Base-by-base conservation (phyloP, 2,113 vertebrate species). In the Cavia aperea region DNA sequence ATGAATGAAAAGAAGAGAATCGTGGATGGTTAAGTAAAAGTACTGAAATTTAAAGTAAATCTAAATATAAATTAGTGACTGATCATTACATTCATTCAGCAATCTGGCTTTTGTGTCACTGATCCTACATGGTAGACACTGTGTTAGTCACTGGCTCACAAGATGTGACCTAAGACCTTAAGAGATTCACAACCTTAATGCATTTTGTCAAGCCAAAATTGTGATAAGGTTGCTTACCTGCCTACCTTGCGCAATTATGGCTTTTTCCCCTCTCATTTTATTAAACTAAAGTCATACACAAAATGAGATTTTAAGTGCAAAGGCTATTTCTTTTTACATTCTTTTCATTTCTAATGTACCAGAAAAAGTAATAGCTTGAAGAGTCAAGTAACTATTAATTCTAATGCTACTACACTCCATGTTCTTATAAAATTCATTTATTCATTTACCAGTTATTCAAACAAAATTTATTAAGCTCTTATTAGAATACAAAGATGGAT, bases 311-410 rank as follows among this genome's bases (percentile, higher is more conserved):
- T 81, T 18, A 12, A 46, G 19, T 33, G 77, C 29, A 63, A 92
- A 58, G 7, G 4, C 58, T 23, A 7, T 29, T 87, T 36, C 87
- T 65, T 46, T 66, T 81, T 19, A 56, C 0, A 8, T 36, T 89
- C 14, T 87, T 93, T 92, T 73, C 60, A 54, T 88, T 93, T 93
- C 82, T n/a, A n/a, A 21, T 83, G 4, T n/a, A 31, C 87, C 33
- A 29, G 56, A 62, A 19, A 73, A 39, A 85, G 5, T 1, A 21
- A 39, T 51, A 56, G 51, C 18, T 56, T 36, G 12, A 43, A 56
- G 39, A 68, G 43, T 18, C 31, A 62, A 81, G 13, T 29, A 81
- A 58, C 31, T 56, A 49, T n/a, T 81, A 56, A 73, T 62, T 60
- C 49, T 60, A 65, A 82, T 43, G 29, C 15, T 73, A 81, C 16